Evolutionary conservation across 2,888 invertebrate genomes (phyloP).

Genomic region (Plebejus anna): DNA sequence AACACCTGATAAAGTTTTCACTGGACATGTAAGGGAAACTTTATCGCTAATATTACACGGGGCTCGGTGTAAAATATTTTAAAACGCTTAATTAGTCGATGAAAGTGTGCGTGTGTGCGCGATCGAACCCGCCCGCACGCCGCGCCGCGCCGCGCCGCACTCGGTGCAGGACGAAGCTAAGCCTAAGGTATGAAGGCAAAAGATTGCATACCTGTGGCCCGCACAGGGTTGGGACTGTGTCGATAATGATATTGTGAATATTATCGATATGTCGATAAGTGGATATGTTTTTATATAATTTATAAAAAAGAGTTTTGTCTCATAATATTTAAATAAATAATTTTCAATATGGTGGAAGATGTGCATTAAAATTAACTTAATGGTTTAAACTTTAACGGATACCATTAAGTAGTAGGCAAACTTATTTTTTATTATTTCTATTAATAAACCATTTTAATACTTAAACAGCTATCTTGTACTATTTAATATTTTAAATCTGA

Average conservation of each 20-base stretch:
- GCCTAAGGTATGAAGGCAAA: conserved; percentile 51
- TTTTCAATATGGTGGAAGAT: background rate
- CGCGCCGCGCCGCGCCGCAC: conserved; percentile 47
- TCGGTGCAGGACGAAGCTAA: conserved; percentile 57
- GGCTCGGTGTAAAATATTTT: conserved; percentile 18
- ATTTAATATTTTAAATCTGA: too few relatives aligned
- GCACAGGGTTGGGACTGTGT: conserved; percentile 53
- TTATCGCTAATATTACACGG: conserved; percentile 1
- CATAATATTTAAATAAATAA: background rate
- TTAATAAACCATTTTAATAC: too few relatives aligned
- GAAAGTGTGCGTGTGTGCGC: conserved; percentile 41
- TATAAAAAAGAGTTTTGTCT: too few relatives aligned
- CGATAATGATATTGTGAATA: conserved; percentile 42
- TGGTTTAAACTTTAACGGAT: background rate
- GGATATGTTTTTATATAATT: background rate
- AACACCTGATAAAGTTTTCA: background rate
- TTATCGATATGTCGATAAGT: background rate
- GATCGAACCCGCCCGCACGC: conserved; percentile 49
- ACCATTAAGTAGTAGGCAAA: background rate
- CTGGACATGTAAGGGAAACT: background rate
- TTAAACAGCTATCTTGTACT: too few relatives aligned
- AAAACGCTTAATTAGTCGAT: conserved; percentile 25
- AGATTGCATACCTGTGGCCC: conserved; percentile 68
- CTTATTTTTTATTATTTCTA: too few relatives aligned
- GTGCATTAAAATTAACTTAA: background rate